These are phyloP conservation scores for Hemibagrus wyckioides DNA, from an alignment of 2,113 vertebrate genomes.

Conservation along the genomic window DNA sequence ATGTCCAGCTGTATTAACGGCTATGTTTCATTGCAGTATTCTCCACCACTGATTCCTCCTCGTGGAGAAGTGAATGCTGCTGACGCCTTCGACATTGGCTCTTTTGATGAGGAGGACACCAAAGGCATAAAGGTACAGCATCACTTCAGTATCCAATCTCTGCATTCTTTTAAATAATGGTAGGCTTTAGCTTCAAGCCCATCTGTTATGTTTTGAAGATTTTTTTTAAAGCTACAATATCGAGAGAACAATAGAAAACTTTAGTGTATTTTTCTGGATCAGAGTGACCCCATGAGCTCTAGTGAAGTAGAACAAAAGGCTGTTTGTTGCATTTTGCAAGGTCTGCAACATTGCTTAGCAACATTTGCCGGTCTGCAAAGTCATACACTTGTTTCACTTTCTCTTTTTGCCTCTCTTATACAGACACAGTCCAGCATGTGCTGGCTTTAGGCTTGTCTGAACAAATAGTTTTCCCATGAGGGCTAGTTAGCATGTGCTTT, in stretches of 20 bases:
- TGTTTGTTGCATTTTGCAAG: conserved; percentile 1
- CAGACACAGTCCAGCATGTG: not conserved
- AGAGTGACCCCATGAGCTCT: not conserved
- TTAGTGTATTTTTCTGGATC: not conserved
- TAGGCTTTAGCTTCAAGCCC: not conserved
- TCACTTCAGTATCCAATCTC: not conserved
- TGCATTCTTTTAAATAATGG: not conserved
- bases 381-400: not conserved
- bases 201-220: not conserved
- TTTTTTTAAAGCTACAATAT: not conserved
- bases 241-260: not conserved
- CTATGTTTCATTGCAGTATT: conserved; percentile 76
- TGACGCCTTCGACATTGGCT: conserved; percentile 97
- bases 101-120: conserved; percentile 97
- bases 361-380: not conserved
- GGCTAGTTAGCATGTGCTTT: not conserved
- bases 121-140: conserved; percentile 93
- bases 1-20: not conserved
- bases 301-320: not conserved
- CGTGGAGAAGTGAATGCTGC: conserved; percentile 97
- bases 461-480: not conserved
- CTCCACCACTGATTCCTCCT: conserved; percentile 92
- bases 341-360: not conserved
- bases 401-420: not conserved
- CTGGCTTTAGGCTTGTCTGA: not conserved